These are phyloP conservation scores for Ennomos erosarius DNA, from an alignment of 2,888 invertebrate genomes.

Conservation along the genomic window DNA sequence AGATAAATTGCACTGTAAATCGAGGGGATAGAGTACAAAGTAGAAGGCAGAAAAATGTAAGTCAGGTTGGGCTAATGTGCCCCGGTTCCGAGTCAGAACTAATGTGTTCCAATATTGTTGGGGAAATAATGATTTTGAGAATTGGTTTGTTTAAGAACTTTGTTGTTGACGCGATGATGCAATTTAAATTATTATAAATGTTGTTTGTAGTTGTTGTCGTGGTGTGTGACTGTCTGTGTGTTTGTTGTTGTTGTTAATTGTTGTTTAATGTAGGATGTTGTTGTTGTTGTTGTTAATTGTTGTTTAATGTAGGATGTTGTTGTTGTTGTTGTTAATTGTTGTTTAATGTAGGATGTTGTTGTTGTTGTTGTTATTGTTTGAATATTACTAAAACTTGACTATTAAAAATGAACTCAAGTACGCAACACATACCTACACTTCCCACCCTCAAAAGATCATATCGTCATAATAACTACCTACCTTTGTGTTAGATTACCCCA, in stretches of 20 bases:
- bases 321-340: too few relatives aligned
- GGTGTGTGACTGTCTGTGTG: too few relatives aligned
- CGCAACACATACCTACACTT: background rate
- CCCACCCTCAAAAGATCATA: constrained; percentile 5
- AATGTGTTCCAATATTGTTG: constrained; percentile 43
- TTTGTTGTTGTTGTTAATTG: too few relatives aligned
- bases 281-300: too few relatives aligned
- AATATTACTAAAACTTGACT: too few relatives aligned
- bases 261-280: too few relatives aligned
- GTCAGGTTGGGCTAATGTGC: constrained; percentile 41
- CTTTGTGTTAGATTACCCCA: constrained; percentile 11
- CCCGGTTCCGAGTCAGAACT: constrained; percentile 38
- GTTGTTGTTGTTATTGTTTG: too few relatives aligned
- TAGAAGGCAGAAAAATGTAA: constrained; percentile 33
- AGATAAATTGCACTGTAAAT: constrained; percentile 33
- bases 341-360: too few relatives aligned
- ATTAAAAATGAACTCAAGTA: background rate
- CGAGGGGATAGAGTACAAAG: constrained; percentile 17
- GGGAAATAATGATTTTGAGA: constrained; percentile 33
- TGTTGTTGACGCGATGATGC: background rate
- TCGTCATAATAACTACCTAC: constrained; percentile 2
- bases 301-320: too few relatives aligned
- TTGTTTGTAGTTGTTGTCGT: too few relatives aligned
- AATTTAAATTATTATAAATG: background rate
- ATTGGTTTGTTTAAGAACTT: constrained; percentile 5